Evolutionary conservation across 2,113 vertebrate genomes (phyloP).

Genomic region (Albula goreensis): DNA sequence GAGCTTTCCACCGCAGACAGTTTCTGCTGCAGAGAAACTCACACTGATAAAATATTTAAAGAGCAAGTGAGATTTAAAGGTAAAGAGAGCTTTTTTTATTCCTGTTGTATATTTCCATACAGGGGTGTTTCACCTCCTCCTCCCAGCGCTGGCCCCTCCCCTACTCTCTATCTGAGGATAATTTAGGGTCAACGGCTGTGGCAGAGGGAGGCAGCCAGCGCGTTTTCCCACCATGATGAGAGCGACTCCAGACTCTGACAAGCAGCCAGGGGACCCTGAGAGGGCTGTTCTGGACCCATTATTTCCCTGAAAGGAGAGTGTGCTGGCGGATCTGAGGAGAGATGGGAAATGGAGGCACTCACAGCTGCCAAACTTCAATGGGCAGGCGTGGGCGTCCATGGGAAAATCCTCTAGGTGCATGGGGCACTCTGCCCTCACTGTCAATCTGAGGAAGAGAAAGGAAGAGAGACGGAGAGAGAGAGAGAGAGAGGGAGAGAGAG

Average conservation of each 20-base stretch:
- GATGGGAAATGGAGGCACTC: conserved; percentile 51
- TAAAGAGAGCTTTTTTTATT: conserved; percentile 51
- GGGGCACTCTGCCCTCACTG: conserved; percentile 77
- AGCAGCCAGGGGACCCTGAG: neutral
- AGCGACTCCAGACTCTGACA: neutral
- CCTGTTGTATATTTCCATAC: conserved; percentile 41
- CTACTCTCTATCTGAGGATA: conserved; percentile 37
- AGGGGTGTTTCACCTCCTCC: neutral
- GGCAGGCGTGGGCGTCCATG: conserved; percentile 80
- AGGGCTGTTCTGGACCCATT: neutral
- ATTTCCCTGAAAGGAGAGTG: neutral
- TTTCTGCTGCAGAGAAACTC: conserved; percentile 3
- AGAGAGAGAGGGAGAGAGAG: conserved; percentile 11
- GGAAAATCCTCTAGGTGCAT: conserved; percentile 82
- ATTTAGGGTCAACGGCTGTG: conserved; percentile 44
- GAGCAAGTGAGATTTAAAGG: conserved; percentile 58
- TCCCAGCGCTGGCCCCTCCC: neutral
- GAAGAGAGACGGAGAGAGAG: conserved; percentile 5
- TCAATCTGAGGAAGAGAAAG: conserved; percentile 61
- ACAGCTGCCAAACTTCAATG: conserved; percentile 80
- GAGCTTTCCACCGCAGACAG: neutral
- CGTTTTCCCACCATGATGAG: conserved; percentile 18
- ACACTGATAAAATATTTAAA: conserved; percentile 72
- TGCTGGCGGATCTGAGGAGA: neutral
- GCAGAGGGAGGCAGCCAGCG: conserved; percentile 54